Evolutionary conservation across 1,140 invertebrate species (phyloP), one percentile per base, ranked within the genome.

Genomic region (Holcopasites calliopsidis): DNA sequence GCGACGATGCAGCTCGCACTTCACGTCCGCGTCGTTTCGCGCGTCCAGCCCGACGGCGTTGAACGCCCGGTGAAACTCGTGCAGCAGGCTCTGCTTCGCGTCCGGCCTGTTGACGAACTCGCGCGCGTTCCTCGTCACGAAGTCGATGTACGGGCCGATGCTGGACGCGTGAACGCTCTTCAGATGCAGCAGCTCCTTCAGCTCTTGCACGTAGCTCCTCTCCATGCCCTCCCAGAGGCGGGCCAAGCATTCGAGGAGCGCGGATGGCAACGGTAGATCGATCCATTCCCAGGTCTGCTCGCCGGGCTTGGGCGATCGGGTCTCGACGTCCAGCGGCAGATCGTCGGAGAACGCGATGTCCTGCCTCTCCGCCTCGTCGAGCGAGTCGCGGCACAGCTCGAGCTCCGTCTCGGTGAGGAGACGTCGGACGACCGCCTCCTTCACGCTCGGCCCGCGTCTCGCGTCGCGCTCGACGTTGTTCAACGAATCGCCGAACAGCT

Each of bases 141-240:
- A 92, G 68, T 91, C 83, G 13, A 88, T 86, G 70, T 94, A 94
- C 1, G 93, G 93, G 40, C 93, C 76, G 16, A 94, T 69, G 18
- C 86, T 86, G 64, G 92, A 90, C 75, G 92, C 87, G 80, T 92
- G 90, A 16, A 92, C 78, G 28, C 94, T 88, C 72, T 92, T 93
- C 6, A 92, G 80, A 62, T 92, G 92, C 61, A 94, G 91, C 33
- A 93, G 79, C 74, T 94, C 88, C 60, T 92, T 90, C 54, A 94
- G 82, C 58, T 92, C 91, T 26, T 90, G 80, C 4, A 94, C 82
- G 79, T 94, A 94, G 3, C 86, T 82, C 61, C 89, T 90, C 87
- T 94, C 94, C 18, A 92, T 76, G 75, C 89, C 91, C 80, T 93
- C 91, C 93, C 94, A 94, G 35, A 93, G 85, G 5, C 86, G 92